Evolutionary conservation across 1,140 invertebrate species (phyloP), one percentile per base, ranked within the genome.

Genomic region (Eupeodes corollae): DNA sequence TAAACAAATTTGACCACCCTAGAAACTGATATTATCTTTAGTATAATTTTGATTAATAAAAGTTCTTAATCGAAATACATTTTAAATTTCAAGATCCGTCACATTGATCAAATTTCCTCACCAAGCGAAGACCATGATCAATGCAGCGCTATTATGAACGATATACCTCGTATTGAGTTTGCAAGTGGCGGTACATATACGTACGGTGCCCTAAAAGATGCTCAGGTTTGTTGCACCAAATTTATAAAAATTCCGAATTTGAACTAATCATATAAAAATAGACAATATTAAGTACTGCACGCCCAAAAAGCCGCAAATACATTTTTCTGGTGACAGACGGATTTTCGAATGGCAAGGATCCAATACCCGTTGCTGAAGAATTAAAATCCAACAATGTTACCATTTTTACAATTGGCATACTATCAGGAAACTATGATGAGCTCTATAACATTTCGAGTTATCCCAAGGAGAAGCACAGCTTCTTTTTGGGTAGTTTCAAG

Each of bases 311-410:
- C 0, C 67, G 62, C 37, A 82, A 81, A 56, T 75, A 78, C 0
- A 68, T 84, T 5, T 82, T 84, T 54, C 60, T 86, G 1, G 75
- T 86, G 41, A 84, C 82, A 2, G 82, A 84, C 59, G 82, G 82
- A 9, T 86, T 80, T 58, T 84, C 82, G 16, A 86, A 83, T 59
- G 81, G 80, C 0, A 81, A 79, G 0, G 77, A 84, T 68, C 83
- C 82, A 0, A 57, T 75, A 33, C 74, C 77, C 6, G 68, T 75
- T 1, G 79, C 82, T 0, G 63, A 69, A 32, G 56, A 70, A 13
- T 59, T 84, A 1, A 75, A 76, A 49, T 54, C 71, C 16, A 47
- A 69, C 6, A 76, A 77, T 6, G 73, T 75, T 2, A 70, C 63
- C 1, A 76, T 86, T 41, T 83, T 84, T 53, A 84, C 82, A 2